These are phyloP conservation scores for Nilaparvata lugens DNA, from an alignment of 1,140 invertebrate genomes.

Conservation along the genomic window DNA sequence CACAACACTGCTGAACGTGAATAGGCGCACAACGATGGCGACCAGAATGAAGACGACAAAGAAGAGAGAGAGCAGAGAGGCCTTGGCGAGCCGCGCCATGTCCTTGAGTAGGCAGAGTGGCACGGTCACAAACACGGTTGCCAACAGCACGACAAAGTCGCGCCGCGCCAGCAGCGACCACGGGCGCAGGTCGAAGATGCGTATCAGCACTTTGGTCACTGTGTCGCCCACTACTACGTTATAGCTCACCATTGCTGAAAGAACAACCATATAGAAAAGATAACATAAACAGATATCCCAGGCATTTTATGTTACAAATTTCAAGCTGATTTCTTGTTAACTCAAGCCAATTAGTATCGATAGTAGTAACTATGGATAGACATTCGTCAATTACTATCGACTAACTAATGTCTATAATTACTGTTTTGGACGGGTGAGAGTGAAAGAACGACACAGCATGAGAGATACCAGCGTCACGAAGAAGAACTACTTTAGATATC, in stretches of 20 bases:
- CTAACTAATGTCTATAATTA: too few relatives aligned
- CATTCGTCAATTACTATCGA: too few relatives aligned
- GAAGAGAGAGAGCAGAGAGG: constrained; percentile 66
- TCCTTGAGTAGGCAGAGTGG: constrained; percentile 76
- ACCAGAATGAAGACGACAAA: constrained; percentile 67
- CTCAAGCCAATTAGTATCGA: too few relatives aligned
- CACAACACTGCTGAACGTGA: constrained; percentile 43
- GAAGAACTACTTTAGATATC: too few relatives aligned
- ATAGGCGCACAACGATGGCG: constrained; percentile 55
- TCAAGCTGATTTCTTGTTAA: too few relatives aligned
- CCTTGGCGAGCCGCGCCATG: constrained; percentile 67
- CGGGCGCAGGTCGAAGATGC: constrained; percentile 47
- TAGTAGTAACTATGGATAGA: too few relatives aligned
- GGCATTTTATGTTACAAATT: too few relatives aligned
- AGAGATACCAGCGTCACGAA: too few relatives aligned
- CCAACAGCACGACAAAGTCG: constrained; percentile 66
- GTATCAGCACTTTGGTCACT: constrained; percentile 69
- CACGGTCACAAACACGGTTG: constrained; percentile 65
- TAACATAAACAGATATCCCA: too few relatives aligned
- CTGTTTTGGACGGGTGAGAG: too few relatives aligned
- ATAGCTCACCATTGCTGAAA: constrained; percentile 82
- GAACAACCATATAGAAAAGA: too few relatives aligned
- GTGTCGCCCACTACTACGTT: constrained; percentile 87
- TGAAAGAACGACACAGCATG: too few relatives aligned
- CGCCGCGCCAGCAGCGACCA: constrained; percentile 52